Evolutionary conservation across 2,888 invertebrate genomes (phyloP), one percentile per base, ranked within the genome.

Genomic region (Zootermopsis nevadensis): DNA sequence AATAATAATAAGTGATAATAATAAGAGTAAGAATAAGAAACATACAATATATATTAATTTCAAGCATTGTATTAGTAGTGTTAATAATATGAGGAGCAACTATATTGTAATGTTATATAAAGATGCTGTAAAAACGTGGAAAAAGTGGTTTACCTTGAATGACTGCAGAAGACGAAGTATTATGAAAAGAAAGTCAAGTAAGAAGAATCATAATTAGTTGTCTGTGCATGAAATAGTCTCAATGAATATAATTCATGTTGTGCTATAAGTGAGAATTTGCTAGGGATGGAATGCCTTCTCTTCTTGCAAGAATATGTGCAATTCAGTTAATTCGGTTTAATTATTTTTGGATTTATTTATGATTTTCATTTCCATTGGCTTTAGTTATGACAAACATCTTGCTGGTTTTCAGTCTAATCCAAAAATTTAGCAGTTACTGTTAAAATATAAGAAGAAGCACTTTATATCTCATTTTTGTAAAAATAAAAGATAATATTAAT

Each of bases 131-230:
- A 83, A 83, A 80, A 83, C 76, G 53, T 72, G 82, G 81, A 82
- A 81, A 84, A 83, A 83, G 79, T 81, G 79, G 83, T 84, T 86
- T 86, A 86, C 86, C 86, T 86, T 83, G 86, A 86, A 86, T 82
- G 86, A 86, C 86, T 86, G 85, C 85, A 85, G 84, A 83, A 79
- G 85, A 85, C 82, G 82, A 83, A 85, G 84, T 80, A 83, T 85
- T 84, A 83, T 84, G 84, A 84, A 86, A 86, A 85, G 84, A 84
- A 85, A 85, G 84, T 83, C 83, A 84, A 85, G 83, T 83, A 84
- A 84, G 83, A 84, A 83, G 76, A 84, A 82, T 84, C 60, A 84
- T 82, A 77, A 84, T 79, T 85, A 82, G 83, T 84, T 83, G 85
- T 84, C 67, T 84, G 85, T 84, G 85, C 85, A 82, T 84, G 85